Evolutionary conservation across 2,113 vertebrate species (phyloP), one percentile per base, ranked within the genome.

Genomic region (Bombycilla garrulus): DNA sequence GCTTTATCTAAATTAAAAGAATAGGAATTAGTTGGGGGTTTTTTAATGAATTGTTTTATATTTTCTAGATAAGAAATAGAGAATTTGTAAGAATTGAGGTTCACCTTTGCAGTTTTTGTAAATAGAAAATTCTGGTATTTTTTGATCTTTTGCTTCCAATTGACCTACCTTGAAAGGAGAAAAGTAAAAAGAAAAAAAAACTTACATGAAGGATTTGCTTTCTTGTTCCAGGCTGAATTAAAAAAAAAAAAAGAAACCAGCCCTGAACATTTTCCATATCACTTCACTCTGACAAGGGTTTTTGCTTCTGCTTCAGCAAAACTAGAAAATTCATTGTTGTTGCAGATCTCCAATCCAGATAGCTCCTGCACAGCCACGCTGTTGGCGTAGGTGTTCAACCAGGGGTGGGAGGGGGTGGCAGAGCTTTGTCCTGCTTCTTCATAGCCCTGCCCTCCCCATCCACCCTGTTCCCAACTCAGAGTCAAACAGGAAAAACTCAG

Each of bases 291-390:
- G 61, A 85, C 77, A 91, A 94, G 44, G 10, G 31, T 35, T 69
- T 93, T 91, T 90, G 64, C 50, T 79, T 67, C 81, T 94, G 70
- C 85, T 95, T 92, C 92, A 93, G 71, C 81, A 95, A 72, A 94
- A 73, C 20, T 22, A 33, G 66, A 65, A 85, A 95, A 93, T 58
- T 65, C 61, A 45, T 65, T 92, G 53, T 85, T 92, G 66, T 35
- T 92, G 94, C 86, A 93, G 89, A 96, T 93, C 61, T 87, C 67
- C 50, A 91, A 67, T 54, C 3, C 89, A 84, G 84, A 92, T 92
- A 93, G 25, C 44, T 61, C 48, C 81, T 84, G 28, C 36, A 17
- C 47, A 84, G 80, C 21, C 62, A 7, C 48, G 3, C 40, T 89
- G 53, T 51, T 95, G 83, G 51, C 72, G 48, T 35, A 95, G 78